Conservation (phyloP, 2,888 invertebrate species). For the Drosophila mercatorum region DNA sequence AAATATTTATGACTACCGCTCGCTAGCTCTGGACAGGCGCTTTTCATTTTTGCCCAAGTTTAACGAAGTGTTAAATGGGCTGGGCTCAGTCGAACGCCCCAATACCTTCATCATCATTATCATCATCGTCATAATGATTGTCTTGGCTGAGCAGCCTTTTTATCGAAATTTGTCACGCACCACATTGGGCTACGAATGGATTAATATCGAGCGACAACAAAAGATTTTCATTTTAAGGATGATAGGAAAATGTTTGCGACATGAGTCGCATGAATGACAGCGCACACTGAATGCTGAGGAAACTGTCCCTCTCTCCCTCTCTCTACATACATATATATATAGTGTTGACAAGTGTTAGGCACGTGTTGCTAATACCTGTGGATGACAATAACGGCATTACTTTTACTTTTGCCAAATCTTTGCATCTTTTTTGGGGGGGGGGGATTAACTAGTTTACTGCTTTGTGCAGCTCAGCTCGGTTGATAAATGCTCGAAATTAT, state of each 20-base stretch:
- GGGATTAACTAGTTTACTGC: slow-evolving; percentile 51
- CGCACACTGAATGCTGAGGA: background rate
- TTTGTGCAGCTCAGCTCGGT: slow-evolving; percentile 19
- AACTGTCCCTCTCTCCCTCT: background rate
- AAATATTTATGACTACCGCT: slow-evolving; percentile 66
- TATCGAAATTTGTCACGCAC: slow-evolving; percentile 81
- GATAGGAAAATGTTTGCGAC: slow-evolving; percentile 73
- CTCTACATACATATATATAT: background rate
- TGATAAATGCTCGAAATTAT: slow-evolving; percentile 47
- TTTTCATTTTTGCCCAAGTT: slow-evolving; percentile 58
- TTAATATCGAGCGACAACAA: slow-evolving; percentile 73
- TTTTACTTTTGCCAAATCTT: slow-evolving; percentile 64
- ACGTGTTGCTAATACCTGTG: slow-evolving; percentile 73
- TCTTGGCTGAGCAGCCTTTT: slow-evolving; percentile 50
- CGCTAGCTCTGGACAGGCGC: slow-evolving; percentile 40
- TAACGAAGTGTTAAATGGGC: slow-evolving; percentile 78
- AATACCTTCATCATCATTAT: slow-evolving; percentile 2
- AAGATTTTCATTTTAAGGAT: slow-evolving; percentile 75
- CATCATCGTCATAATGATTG: background rate
- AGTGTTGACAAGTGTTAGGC: slow-evolving; percentile 46
- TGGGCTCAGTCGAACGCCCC: slow-evolving; percentile 31
- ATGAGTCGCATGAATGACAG: slow-evolving; percentile 81
- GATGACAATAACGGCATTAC: slow-evolving; percentile 67
- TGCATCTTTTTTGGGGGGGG: slow-evolving; percentile 7
- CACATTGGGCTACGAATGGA: slow-evolving; percentile 69